Evolutionary conservation across 1,140 invertebrate species (phyloP).

Genomic region (Magallana angulata): DNA sequence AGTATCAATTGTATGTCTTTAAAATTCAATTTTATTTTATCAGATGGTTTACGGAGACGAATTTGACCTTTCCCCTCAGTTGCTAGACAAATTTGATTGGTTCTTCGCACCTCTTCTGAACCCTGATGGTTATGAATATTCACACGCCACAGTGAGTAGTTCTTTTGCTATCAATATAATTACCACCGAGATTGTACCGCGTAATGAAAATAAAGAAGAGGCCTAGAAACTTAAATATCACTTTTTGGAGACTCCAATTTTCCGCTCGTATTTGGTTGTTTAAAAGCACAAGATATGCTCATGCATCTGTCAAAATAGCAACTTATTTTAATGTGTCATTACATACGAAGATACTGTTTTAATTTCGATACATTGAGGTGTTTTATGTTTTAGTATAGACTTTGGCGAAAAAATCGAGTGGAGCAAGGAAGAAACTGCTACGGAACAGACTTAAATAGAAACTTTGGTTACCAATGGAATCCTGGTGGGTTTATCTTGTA

Average conservation of each 20-base stretch:
- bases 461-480: slow-evolving; percentile 73
- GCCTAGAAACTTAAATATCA: no score
- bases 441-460: slow-evolving; percentile 76
- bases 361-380: no score
- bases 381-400: slow-evolving; percentile 49
- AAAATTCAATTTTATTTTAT: not conserved
- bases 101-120: slow-evolving; percentile 80
- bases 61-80: not conserved
- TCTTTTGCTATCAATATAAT: no score
- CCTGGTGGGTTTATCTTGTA: slow-evolving; percentile 47
- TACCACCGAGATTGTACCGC: no score
- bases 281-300: no score
- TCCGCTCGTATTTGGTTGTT: no score
- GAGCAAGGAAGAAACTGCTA: slow-evolving; percentile 55
- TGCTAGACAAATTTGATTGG: slow-evolving; percentile 78
- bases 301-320: no score
- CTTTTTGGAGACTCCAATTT: no score
- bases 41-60: not conserved
- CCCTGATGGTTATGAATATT: slow-evolving; percentile 80
- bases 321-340: no score
- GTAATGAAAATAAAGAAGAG: no score
- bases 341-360: no score
- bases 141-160: slow-evolving; percentile 62
- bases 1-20: not conserved
- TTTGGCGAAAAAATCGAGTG: slow-evolving; percentile 74